Evolutionary conservation across 1,140 invertebrate genomes (phyloP).

Genomic region (Pantala flavescens): DNA sequence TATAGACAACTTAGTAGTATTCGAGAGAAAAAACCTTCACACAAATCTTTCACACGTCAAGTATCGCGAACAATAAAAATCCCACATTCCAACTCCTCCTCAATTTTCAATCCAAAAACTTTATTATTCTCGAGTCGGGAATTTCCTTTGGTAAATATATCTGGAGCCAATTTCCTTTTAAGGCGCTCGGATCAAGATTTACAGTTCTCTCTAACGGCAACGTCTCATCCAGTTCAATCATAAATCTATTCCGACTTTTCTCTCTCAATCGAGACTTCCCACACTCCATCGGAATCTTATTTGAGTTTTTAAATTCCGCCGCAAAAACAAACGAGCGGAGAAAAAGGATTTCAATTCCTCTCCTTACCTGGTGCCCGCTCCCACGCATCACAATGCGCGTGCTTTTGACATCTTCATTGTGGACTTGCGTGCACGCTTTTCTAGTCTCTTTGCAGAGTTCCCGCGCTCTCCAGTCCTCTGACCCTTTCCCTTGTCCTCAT

Average conservation of each 20-base stretch:
- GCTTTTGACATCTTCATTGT: slow-evolving; percentile 1
- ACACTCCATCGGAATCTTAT: not conserved
- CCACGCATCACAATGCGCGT: slow-evolving; percentile 2
- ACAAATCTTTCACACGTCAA: too few relatives aligned
- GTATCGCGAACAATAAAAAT: too few relatives aligned
- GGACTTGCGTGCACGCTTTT: not conserved
- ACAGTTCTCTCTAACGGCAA: too few relatives aligned
- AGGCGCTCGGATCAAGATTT: too few relatives aligned
- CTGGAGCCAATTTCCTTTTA: too few relatives aligned
- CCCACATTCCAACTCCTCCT: too few relatives aligned
- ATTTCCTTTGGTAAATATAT: too few relatives aligned
- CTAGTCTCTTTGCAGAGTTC: not conserved
- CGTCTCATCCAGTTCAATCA: not conserved
- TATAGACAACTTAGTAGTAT: too few relatives aligned
- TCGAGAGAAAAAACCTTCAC: too few relatives aligned
- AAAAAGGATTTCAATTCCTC: not conserved
- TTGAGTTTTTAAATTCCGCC: not conserved
- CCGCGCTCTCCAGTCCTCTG: not conserved
- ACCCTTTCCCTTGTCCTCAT: not conserved
- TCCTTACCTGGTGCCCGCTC: not conserved
- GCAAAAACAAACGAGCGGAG: not conserved
- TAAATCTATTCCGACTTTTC: not conserved
- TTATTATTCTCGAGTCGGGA: too few relatives aligned
- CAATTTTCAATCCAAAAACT: too few relatives aligned
- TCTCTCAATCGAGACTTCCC: not conserved